These are phyloP conservation scores for Limnephilus lunatus DNA, from an alignment of 2,888 invertebrate genomes.

Conservation along the genomic window DNA sequence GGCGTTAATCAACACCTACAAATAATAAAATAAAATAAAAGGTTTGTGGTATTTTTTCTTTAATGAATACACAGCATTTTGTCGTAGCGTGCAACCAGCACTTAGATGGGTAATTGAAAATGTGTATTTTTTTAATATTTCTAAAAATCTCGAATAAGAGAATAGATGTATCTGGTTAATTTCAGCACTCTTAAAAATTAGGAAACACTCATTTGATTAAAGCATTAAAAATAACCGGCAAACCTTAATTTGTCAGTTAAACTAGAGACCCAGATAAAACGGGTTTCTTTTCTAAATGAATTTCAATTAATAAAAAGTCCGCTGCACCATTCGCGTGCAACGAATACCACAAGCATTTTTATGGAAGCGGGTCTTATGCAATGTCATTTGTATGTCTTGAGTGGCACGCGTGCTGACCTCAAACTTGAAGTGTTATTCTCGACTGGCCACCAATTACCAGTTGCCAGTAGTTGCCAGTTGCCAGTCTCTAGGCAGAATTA, in stretches of 20 bases:
- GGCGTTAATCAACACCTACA: neutral
- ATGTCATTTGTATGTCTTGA: neutral
- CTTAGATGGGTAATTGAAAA: too few relatives aligned
- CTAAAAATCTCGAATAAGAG: neutral
- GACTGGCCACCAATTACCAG: neutral
- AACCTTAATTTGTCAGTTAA: neutral
- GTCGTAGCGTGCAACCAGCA: too few relatives aligned
- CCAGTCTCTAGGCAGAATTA: constrained; percentile 13
- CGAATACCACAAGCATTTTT: neutral
- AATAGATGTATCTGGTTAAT: neutral
- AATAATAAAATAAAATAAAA: neutral
- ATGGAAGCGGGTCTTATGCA: neutral
- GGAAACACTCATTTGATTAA: neutral
- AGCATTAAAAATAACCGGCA: neutral
- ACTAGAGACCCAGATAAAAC: neutral
- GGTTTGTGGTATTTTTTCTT: neutral
- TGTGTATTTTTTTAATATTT: neutral
- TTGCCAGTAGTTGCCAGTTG: too few relatives aligned
- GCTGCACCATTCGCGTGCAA: constrained; percentile 2
- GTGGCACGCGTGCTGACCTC: neutral
- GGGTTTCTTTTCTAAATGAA: neutral
- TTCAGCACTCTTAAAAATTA: neutral
- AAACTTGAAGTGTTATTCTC: constrained; percentile 15
- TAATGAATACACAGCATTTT: too few relatives aligned
- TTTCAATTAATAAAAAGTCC: neutral